These are phyloP conservation scores for Oncorhynchus mykiss DNA, from an alignment of 2,113 vertebrate genomes.

Conservation along the genomic window DNA sequence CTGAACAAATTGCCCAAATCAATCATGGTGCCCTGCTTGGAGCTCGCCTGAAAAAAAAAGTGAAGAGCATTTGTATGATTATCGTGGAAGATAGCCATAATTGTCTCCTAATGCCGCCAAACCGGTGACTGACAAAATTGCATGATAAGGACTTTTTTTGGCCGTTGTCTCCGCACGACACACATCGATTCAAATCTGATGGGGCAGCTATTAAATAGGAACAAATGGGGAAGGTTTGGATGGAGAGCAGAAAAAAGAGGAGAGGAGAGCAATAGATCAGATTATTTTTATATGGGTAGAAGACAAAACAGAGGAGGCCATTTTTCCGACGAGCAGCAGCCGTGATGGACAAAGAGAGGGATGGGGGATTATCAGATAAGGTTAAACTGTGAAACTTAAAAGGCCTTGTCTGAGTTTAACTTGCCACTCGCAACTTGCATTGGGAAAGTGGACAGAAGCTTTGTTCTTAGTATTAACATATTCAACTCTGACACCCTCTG, in stretches of 20 bases:
- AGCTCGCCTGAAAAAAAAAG: slow-evolving; percentile 38
- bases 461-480: slow-evolving; percentile 16
- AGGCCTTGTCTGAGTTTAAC: slow-evolving; percentile 28
- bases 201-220: slow-evolving; percentile 46
- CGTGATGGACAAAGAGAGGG: slow-evolving; percentile 40
- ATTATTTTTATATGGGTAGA: slow-evolving; percentile 59
- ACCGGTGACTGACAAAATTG: slow-evolving; percentile 70
- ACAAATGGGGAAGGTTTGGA: slow-evolving; percentile 40
- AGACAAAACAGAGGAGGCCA: slow-evolving; percentile 63
- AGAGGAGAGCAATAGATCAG: slow-evolving; percentile 55
- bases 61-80: slow-evolving; percentile 73
- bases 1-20: slow-evolving; percentile 79
- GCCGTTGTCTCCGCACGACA: neutral
- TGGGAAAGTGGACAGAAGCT: slow-evolving; percentile 51
- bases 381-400: slow-evolving; percentile 54
- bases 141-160: slow-evolving; percentile 52
- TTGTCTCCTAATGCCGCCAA: slow-evolving; percentile 70
- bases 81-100: slow-evolving; percentile 76
- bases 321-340: slow-evolving; percentile 48
- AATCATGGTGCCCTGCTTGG: slow-evolving; percentile 70
- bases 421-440: slow-evolving; percentile 16
- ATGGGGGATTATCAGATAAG: slow-evolving; percentile 39
- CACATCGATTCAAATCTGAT: slow-evolving; percentile 60
- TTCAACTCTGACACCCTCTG: too few relatives aligned
- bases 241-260: slow-evolving; percentile 23